Evolutionary conservation across 2,888 invertebrate genomes (phyloP).

Genomic region (Lagria hirta): DNA sequence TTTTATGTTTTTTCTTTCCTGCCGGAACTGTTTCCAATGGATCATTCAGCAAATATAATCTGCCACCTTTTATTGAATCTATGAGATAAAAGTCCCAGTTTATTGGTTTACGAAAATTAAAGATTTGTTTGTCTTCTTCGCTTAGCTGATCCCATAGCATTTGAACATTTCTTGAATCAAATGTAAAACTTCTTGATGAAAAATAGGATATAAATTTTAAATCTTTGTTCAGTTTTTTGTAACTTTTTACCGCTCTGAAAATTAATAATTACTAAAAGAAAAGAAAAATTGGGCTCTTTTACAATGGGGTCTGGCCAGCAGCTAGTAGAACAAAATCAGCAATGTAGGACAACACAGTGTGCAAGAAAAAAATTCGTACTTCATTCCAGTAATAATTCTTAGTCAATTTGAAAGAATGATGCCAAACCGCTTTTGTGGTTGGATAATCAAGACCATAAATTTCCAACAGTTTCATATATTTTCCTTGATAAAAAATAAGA

Average conservation of each 20-base stretch:
- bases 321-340: neutral
- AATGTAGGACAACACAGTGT: neutral
- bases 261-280: neutral
- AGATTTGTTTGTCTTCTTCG: constrained; percentile 59
- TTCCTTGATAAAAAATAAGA: too few relatives aligned
- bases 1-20: constrained; percentile 47
- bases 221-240: constrained; percentile 69
- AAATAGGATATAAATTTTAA: constrained; percentile 67
- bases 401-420: neutral
- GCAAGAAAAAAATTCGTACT: neutral
- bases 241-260: constrained; percentile 71
- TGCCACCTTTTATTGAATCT: constrained; percentile 69
- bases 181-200: constrained; percentile 74
- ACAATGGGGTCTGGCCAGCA: neutral
- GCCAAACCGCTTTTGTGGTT: too few relatives aligned
- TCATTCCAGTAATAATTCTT: neutral
- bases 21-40: constrained; percentile 70
- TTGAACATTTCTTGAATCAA: constrained; percentile 63
- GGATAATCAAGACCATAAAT: too few relatives aligned
- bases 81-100: constrained; percentile 76
- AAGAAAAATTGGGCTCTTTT: neutral
- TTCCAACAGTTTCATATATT: too few relatives aligned
- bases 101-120: constrained; percentile 68
- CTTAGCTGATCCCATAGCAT: constrained; percentile 62
- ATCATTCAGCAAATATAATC: constrained; percentile 78